A percentile compares a stretch with the other conserved stretches of the same genome.
phyloP scores from a whole-genome alignment of 2,888 invertebrate species.

The Drosophila mimica region DNA sequence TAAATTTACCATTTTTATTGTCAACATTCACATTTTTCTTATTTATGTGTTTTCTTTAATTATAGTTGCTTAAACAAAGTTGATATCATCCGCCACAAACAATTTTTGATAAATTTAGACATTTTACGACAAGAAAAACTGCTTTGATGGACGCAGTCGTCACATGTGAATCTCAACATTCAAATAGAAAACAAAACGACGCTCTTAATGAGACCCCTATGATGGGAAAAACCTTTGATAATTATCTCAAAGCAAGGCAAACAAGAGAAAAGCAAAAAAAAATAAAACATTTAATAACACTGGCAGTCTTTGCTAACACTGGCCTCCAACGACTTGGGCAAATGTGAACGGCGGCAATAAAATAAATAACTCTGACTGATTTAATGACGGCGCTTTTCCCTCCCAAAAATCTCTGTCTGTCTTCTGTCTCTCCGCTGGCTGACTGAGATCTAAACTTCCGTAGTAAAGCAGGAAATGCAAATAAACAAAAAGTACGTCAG shows the following conservation, averaged over 20 bases:
- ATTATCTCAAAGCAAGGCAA: constrained; percentile 9
- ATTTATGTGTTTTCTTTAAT: constrained; percentile 17
- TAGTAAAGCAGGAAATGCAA: constrained; percentile 73
- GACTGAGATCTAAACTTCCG: constrained; percentile 58
- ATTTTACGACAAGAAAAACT: constrained; percentile 25
- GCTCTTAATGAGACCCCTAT: constrained; percentile 32
- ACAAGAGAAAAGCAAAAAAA: constrained; percentile 12
- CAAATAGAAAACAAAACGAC: constrained; percentile 20
- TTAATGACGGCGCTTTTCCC: constrained; percentile 38
- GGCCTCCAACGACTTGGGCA: constrained; percentile 28
- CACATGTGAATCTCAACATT: neutral
- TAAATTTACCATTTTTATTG: constrained; percentile 42
- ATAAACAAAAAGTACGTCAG: constrained; percentile 68
- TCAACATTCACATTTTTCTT: constrained; percentile 25
- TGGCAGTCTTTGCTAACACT: constrained; percentile 10
- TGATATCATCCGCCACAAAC: constrained; percentile 47
- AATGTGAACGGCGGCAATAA: constrained; percentile 33
- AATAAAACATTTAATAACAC: constrained; percentile 14
- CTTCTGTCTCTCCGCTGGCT: constrained; percentile 4
- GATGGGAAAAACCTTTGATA: constrained; percentile 45
- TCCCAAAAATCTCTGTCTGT: constrained; percentile 3
- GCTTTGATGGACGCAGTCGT: neutral
- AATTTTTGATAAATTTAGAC: constrained; percentile 17
- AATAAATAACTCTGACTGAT: constrained; percentile 56
- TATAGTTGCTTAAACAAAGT: constrained; percentile 40